Base-by-base conservation (phyloP, 2,888 invertebrate species). In the Xestia rhomboidea region DNA sequence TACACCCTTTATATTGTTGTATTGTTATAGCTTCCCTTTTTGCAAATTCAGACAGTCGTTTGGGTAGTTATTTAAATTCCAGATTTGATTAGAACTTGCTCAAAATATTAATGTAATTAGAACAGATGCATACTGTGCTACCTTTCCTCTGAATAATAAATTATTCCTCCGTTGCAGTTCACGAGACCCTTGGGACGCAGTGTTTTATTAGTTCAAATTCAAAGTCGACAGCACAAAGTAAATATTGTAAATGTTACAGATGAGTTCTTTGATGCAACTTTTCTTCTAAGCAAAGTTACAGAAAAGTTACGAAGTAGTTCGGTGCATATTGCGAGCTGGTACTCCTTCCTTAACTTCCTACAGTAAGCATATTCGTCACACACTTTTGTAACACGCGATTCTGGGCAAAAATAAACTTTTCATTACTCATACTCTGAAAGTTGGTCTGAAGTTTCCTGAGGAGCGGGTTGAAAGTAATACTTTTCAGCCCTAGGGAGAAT, bases 181-280 rank as follows among this genome's bases (percentile, higher is more conserved):
- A 83, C 51, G 68, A 69, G 68, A 62, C 84, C 30, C 51, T 1
- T 11, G 83, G 51, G 79, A 69, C 71, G 34, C 27, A 49, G 34
- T 62, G 41, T 66, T 72, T 64, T 72, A 78, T 72, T 72, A 41
- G 46, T 69, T 54, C 41, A 54, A 74, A 74, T 74, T 74, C 15
- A 10, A 27, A 74, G 71, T 62, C 67, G 72, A 73, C 63, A 74
- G 69, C 76, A 78, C 66, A 77, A 84, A 84, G 84, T 76, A 85
- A 81, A 84, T 76, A 73, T 79, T 41, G 54, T 83, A 83, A 87
- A 84, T 87, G 66, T 77, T 67, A 34, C 46, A 62, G 75, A 89
- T 86, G 82, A 82, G 81, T 82, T 81, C 73, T 80, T 68, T 68
- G 10, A 1, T 34, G 13, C 11, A 76, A 83, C 70, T 73, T 77